Evolutionary conservation across 2,113 vertebrate species (phyloP).

Genomic region (Myrmophylax atrothorax): DNA sequence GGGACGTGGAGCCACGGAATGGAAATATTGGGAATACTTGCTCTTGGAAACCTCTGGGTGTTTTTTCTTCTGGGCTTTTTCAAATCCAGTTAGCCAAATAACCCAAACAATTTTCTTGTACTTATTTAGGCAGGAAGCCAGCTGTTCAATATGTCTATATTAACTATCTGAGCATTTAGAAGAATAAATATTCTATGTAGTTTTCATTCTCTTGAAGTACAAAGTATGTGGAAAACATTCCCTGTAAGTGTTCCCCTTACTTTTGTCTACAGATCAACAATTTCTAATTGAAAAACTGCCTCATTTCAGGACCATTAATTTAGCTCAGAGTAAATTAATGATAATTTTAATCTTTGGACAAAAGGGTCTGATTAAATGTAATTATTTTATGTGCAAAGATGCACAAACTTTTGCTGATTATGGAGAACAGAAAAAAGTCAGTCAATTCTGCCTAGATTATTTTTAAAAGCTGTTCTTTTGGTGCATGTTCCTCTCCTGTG

Average conservation of each 20-base stretch:
- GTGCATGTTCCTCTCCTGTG: background rate
- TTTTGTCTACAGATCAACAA: conserved; percentile 17
- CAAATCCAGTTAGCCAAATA: conserved; percentile 33
- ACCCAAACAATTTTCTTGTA: conserved; percentile 30
- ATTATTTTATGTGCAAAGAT: conserved; percentile 32
- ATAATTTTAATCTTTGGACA: conserved; percentile 59
- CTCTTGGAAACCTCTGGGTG: background rate
- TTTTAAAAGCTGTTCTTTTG: background rate
- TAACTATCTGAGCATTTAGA: conserved; percentile 45
- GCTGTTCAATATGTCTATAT: background rate
- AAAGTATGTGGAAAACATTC: background rate
- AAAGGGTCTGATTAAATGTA: conserved; percentile 42
- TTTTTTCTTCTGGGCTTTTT: conserved; percentile 12
- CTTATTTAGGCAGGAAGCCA: conserved; percentile 49
- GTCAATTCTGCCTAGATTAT: background rate
- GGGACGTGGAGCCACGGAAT: background rate
- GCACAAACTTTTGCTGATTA: background rate
- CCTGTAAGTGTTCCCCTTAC: background rate
- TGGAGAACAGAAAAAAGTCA: background rate
- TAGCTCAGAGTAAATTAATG: conserved; percentile 46
- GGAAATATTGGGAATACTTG: background rate
- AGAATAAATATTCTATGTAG: conserved; percentile 19
- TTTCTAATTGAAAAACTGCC: conserved; percentile 54
- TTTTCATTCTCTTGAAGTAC: background rate
- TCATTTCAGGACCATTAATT: conserved; percentile 63